phyloP scores from a whole-genome alignment of 1,140 invertebrate genomes.

The Brachionus manjavacas region DNA sequence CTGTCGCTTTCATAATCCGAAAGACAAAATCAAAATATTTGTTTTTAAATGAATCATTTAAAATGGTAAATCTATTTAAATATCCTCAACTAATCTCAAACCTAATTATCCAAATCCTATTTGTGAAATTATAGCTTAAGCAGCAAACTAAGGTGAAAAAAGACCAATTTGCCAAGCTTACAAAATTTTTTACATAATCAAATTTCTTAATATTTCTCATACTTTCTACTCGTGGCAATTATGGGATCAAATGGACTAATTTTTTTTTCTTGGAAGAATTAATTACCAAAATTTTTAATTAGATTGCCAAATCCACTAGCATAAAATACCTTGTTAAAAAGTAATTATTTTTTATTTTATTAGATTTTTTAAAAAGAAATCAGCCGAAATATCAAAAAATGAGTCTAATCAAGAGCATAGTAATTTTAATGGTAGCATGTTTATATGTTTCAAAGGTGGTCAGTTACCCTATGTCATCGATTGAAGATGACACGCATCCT shows the following conservation, averaged over 20 bases:
- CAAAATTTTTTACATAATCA: background rate
- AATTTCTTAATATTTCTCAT: background rate
- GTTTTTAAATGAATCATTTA: background rate
- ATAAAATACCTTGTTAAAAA: background rate
- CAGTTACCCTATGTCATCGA: background rate
- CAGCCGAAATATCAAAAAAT: background rate
- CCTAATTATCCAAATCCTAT: background rate
- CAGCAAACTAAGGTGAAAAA: background rate
- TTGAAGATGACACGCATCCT: background rate
- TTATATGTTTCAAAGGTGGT: background rate
- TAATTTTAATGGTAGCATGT: background rate
- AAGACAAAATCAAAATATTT: background rate
- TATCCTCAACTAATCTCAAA: background rate
- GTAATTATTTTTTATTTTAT: background rate
- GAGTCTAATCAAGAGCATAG: constrained; percentile 5
- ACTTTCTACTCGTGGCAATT: background rate
- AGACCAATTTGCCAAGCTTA: background rate
- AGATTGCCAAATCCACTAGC: background rate
- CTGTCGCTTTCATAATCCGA: background rate
- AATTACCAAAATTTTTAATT: background rate
- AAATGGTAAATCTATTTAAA: background rate
- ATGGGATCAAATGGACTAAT: background rate
- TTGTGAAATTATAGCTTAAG: background rate
- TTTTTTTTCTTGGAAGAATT: background rate
- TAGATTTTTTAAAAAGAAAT: background rate